Evolutionary conservation across 2,888 invertebrate species (phyloP), one percentile per base, ranked within the genome.

Genomic region (Meandrusa payeni): DNA sequence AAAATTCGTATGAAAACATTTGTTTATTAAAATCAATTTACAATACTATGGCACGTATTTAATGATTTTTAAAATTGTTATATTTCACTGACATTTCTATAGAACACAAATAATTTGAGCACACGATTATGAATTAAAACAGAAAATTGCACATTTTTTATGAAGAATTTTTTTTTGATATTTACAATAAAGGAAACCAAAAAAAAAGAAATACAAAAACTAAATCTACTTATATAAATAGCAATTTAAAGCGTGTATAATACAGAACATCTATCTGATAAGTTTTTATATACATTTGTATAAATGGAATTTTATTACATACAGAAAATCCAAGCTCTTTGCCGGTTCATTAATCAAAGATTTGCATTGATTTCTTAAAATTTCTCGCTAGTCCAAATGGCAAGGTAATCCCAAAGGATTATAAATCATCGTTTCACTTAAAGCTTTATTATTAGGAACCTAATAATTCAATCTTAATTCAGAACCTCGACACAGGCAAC

Each of bases 11-110:
- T 5, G 33, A 15, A 34, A 23, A 22, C 17, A 17, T 15, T 5
- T 29, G 5, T 22, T 10, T 5, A 3, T 20, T 37, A 19, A 3
- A 12, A 26, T 17, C 5, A 24, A 31, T 26, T 24, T 29, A 37
- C 23, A 27, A 9, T 38, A 38, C 43, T 44, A 44, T 44, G 44
- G 44, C 44, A 44, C 44, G 15, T 22, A 6, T 33, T 10, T 37
- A 23, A 7, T 31, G 2, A 32, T 7, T 24, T 29, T 36, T n/a
- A 13, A 22, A 15, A 41, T 29, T 17, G 22, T 11, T 12, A 36
- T 13, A 22, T 15, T 2, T 28, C n/a, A 17, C 6, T 24, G n/a
- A 9, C 9, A 5, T 27, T 27, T 5, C 15, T 7, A 15, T 6
- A 13, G 2, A 11, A 31, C 19, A 4, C 19, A 40, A 32, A 6